A percentile compares a stretch with the other conserved stretches of the same genome.
Evolutionary conservation across 2,888 invertebrate genomes (phyloP).

Genomic region (Aphidoletes aphidimyza): DNA sequence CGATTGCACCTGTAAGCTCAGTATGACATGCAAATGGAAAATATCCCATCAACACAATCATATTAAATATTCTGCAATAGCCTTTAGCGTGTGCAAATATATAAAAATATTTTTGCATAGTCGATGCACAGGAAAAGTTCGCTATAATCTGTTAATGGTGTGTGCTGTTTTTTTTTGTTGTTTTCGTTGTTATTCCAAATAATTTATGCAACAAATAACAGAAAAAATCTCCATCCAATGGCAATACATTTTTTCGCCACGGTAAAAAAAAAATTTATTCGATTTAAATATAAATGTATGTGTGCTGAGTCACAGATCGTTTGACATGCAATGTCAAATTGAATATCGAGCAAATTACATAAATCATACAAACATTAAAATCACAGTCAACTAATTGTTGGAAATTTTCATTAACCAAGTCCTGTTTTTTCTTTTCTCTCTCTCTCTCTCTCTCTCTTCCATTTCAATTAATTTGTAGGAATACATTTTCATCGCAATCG

Average conservation of each 20-base stretch:
- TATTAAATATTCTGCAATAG: too few species aligned
- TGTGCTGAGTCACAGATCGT: too few species aligned
- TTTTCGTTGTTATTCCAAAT: background rate
- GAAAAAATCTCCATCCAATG: too few species aligned
- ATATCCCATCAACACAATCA: background rate
- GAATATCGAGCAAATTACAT: too few species aligned
- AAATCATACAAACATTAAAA: too few species aligned
- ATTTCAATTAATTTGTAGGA: background rate
- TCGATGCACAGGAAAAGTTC: background rate
- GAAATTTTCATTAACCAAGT: constrained; percentile 13
- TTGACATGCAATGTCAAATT: too few species aligned
- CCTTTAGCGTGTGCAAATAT: background rate
- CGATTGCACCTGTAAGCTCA: too few species aligned
- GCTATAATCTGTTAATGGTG: constrained; percentile 14
- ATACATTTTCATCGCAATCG: background rate
- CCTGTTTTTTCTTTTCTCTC: background rate
- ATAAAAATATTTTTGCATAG: background rate
- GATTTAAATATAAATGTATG: background rate
- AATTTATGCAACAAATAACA: too few species aligned
- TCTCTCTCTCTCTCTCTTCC: background rate
- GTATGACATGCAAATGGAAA: too few species aligned
- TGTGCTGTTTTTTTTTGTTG: background rate
- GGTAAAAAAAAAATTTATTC: too few species aligned
- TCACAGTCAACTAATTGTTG: background rate
- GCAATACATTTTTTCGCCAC: too few species aligned